Evolutionary conservation across 2,888 invertebrate genomes (phyloP).

Genomic region (Scaptomyza flava): DNA sequence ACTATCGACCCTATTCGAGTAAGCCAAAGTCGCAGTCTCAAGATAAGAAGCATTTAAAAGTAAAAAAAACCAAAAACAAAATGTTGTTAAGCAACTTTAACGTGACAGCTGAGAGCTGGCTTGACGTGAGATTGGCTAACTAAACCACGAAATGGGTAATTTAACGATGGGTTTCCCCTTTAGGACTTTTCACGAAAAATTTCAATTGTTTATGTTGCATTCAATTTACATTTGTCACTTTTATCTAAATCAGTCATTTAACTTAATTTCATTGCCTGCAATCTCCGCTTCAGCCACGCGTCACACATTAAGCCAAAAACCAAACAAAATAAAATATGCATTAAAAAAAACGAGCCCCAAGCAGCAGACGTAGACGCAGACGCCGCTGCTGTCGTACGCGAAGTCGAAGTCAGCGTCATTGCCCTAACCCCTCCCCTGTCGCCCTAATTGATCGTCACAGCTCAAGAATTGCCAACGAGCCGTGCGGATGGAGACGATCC

Average conservation of each 20-base stretch:
- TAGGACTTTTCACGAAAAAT: constrained; percentile 6
- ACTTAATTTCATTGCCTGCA: constrained; percentile 8
- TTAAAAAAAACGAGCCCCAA: constrained; percentile 12
- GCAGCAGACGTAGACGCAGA: constrained; percentile 1
- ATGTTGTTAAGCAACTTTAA: constrained; percentile 32
- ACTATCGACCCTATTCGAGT: constrained; percentile 46
- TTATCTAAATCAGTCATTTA: constrained; percentile 22
- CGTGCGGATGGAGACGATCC: constrained; percentile 24
- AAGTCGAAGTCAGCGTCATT: neutral
- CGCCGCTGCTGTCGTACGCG: neutral
- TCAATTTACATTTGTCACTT: constrained; percentile 15
- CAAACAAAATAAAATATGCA: constrained; percentile 17
- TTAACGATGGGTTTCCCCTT: constrained; percentile 26
- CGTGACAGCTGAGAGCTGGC: constrained; percentile 7
- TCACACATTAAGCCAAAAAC: constrained; percentile 35
- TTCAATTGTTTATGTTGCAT: constrained; percentile 14
- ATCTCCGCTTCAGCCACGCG: constrained; percentile 55
- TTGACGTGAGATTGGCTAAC: constrained; percentile 50
- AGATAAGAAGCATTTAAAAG: constrained; percentile 33
- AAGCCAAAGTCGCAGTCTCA: constrained; percentile 41
- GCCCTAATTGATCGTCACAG: constrained; percentile 28
- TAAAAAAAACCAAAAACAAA: constrained; percentile 12
- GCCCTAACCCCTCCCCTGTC: neutral
- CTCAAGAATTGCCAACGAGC: constrained; percentile 54
- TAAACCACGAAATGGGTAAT: constrained; percentile 23